Conservation (phyloP, 2,888 invertebrate species). For the Apocheima hispidaria region DNA sequence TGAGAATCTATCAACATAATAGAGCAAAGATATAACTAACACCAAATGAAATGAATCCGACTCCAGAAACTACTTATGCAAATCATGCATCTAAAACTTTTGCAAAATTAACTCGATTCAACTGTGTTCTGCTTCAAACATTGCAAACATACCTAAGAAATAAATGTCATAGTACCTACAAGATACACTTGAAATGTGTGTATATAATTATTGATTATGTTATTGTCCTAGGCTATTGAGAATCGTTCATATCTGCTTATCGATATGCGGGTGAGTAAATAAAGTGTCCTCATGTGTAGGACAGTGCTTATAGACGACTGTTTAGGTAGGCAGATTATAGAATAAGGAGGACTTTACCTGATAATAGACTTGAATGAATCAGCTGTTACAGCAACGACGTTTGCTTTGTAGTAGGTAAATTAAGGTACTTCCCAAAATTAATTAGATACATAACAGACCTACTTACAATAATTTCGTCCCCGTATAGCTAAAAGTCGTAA, state of each 20-base stretch:
- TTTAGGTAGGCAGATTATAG: not conserved
- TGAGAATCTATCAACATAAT: too few relatives aligned
- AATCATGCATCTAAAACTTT: too few relatives aligned
- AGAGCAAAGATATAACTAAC: not conserved
- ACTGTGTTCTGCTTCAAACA: not conserved
- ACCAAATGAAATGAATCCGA: not conserved
- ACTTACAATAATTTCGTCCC: not conserved
- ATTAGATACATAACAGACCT: not conserved
- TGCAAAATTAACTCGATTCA: too few relatives aligned
- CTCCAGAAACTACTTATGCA: too few relatives aligned
- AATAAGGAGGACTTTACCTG: slow-evolving; percentile 25
- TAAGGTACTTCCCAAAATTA: not conserved
- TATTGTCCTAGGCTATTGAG: slow-evolving; percentile 29
- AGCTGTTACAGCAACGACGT: not conserved
- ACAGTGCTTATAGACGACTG: slow-evolving; percentile 4
- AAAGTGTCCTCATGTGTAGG: slow-evolving; percentile 34
- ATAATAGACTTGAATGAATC: slow-evolving; percentile 15
- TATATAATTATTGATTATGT: slow-evolving; percentile 30
- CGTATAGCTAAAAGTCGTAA: not conserved
- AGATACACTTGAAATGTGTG: not conserved
- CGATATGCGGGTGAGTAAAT: slow-evolving; percentile 30
- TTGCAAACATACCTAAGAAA: too few relatives aligned
- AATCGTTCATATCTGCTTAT: slow-evolving; percentile 33
- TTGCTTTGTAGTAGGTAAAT: not conserved
- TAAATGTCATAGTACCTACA: too few relatives aligned